Percentiles rank a stretch among this genome's conserved stretches.
Conservation (phyloP, 2,797 vertebrate genomes). For the Glyptemys insculpta region DNA sequence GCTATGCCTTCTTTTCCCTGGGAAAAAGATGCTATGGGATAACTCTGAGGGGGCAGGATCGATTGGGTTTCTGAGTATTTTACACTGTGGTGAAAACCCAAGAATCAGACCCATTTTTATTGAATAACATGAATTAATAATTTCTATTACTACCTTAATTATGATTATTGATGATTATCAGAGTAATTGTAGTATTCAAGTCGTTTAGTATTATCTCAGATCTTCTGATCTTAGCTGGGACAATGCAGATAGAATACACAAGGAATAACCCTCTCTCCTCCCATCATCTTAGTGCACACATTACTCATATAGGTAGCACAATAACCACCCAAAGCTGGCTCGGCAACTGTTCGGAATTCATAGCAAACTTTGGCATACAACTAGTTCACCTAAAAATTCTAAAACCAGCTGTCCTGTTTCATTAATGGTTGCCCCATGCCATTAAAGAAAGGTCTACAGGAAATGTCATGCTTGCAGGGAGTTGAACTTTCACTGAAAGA, state of each 20-base stretch:
- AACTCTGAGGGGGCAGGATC: background rate
- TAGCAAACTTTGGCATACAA: background rate
- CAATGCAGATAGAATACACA: background rate
- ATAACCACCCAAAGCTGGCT: constrained; percentile 8
- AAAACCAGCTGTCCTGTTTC: background rate
- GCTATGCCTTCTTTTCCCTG: rapidly evolving
- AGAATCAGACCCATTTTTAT: background rate
- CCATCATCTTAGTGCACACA: background rate
- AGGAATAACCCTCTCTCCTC: background rate
- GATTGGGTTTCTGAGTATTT: rapidly evolving
- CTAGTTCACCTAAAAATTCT: background rate
- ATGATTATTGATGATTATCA: no score
- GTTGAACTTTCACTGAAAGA: background rate
- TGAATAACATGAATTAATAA: background rate
- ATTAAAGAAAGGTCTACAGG: background rate
- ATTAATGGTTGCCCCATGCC: background rate
- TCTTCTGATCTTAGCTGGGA: background rate
- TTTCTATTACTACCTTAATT: background rate
- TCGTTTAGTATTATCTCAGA: constrained; percentile 26
- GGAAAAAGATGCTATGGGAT: background rate
- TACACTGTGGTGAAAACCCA: background rate
- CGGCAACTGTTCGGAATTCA: background rate
- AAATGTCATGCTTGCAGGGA: constrained; percentile 23
- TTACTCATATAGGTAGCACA: background rate
- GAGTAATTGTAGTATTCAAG: constrained; percentile 39